Evolutionary conservation across 2,888 invertebrate species (phyloP), one percentile per base, ranked within the genome.

Genomic region (Scaptomyza parva): DNA sequence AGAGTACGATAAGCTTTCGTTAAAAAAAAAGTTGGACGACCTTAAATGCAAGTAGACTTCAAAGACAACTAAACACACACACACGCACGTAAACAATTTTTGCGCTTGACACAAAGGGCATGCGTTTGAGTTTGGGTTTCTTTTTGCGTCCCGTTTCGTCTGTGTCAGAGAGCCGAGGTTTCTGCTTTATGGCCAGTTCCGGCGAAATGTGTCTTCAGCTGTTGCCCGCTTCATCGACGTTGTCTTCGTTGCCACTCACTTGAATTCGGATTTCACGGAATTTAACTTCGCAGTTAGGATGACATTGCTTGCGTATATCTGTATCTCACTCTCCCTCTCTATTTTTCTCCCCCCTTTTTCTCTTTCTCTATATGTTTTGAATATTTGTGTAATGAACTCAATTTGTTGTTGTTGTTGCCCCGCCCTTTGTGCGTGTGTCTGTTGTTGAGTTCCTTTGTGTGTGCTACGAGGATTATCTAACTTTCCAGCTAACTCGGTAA

Each of bases 181-280:
- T 74, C 66, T 83, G 77, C 88, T 88, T 86, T 88, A 77, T 83
- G 70, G 70, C 80, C 84, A 86, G 68, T 84, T 84, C 84, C 77
- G 84, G 84, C 65, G 84, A 84, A 84, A 70, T 83, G 80, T 82
- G 77, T 88, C 88, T 84, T 84, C 79, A 85, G 88, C 82, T 78
- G 85, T 74, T 33, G 59, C 58, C 58, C 60, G 58, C 50, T 54
- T 51, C 51, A 24, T 20, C 61, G 41, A 39, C 39, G 50, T 45
- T 30, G 59, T 40, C 63, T 55, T 65, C 62, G 66, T 64, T 65
- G 71, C 68, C 76, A 80, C 85, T 86, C 76, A 84, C 76, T 86
- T 81, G 76, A 82, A 85, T 86, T 86, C 66, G 78, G 85, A 87
- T 86, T 86, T 86, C 85, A 88, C 73, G 75, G 88, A 88, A 86